Conservation (phyloP, 2,797 vertebrate genomes). For the Cuculus canorus region DNA sequence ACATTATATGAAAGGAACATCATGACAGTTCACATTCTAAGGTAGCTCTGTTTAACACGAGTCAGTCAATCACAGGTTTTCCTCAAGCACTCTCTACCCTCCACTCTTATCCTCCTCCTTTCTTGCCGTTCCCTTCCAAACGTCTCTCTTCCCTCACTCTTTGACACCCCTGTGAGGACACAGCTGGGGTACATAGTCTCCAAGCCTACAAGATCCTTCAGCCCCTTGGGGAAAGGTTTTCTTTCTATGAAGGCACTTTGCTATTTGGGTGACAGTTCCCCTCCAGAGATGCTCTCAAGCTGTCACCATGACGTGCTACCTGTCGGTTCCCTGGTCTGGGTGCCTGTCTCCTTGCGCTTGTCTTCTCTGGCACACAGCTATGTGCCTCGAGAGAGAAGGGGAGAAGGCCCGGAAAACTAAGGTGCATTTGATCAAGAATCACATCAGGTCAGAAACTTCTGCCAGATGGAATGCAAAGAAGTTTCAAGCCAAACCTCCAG, state of each 20-base stretch:
- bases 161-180: not conserved
- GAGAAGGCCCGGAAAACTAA: not conserved
- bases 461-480: not conserved
- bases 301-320: not conserved
- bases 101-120: not conserved
- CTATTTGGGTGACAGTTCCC: not conserved
- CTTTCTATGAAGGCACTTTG: not conserved
- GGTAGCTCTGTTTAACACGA: not conserved
- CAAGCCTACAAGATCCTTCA: not conserved
- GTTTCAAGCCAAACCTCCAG: not conserved
- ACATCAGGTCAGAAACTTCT: not conserved
- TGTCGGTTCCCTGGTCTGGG: not conserved
- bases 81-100: not conserved
- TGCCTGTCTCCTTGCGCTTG: not conserved
- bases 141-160: not conserved
- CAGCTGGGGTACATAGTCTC: not conserved
- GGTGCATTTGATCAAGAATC: not conserved
- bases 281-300: not conserved
- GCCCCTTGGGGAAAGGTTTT: not conserved
- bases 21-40: not conserved
- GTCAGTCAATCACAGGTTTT: not conserved
- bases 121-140: not conserved
- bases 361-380: not conserved
- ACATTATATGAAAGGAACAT: not conserved
- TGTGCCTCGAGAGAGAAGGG: not conserved